Evolutionary conservation across 2,113 vertebrate genomes (phyloP), one percentile per base, ranked within the genome.

Genomic region (Megaptera novaeangliae): DNA sequence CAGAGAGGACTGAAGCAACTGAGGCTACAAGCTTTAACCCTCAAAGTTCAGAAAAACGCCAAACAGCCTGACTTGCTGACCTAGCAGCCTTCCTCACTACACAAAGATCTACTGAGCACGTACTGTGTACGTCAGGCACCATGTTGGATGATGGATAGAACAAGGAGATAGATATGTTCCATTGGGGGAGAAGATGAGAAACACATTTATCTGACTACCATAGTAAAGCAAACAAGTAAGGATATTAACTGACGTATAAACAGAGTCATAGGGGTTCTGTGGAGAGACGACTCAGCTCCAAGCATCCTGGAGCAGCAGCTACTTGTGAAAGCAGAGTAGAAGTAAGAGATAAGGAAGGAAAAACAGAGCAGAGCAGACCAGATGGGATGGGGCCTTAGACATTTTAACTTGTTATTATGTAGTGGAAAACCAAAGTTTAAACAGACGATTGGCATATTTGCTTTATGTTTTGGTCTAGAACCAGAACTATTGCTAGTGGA

Each of bases 391-490:
- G 13, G 36, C 15, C 27, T 88, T 34, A 41, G 77, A 64, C 41
- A 61, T 66, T 77, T 88, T 23, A 68, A 34, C 23, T 29, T 78
- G 49, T 49, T 95, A 23, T 49, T 34, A 49, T 1, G 0, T 36
- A 46, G 66, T 31, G 8, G 17, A 90, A 86, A 68, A 84, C 14
- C 41, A 81, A 75, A 63, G 13, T 61, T 49, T 55, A 66, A 74
- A 29, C 8, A 57, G 6, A 71, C 25, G 31, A 69, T 31, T 85
- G n/a, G n/a, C 59, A 49, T 88, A 15, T 59, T 83, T 77, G 41
- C 46, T 91, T 63, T 88, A 55, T 82, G 82, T 61, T 96, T 80
- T 80, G 18, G 55, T 95, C 61, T 41, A 72, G 61, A 95, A 82
- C 44, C 44, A 93, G 66, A 91, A 87, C 66, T 72, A 46, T 5